Percentiles rank a stretch among this genome's conserved stretches.
Evolutionary conservation across 2,888 invertebrate genomes (phyloP).

Genomic region (Lordiphosa andalusiaca): DNA sequence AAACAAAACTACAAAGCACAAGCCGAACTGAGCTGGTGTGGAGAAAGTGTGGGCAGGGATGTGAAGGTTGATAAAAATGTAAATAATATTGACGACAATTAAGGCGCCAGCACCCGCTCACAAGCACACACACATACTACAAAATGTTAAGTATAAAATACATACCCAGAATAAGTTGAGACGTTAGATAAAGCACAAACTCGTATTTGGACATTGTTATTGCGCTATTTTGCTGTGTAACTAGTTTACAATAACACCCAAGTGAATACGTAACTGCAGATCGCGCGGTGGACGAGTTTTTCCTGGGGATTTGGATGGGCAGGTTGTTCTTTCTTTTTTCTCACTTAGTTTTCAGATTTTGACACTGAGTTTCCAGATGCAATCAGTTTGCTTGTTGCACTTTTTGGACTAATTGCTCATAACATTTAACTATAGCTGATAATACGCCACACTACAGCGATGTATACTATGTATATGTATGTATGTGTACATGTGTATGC

Average conservation of each 20-base stretch:
- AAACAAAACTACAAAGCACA: slow-evolving; percentile 25
- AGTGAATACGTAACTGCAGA: slow-evolving; percentile 52
- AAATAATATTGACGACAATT: slow-evolving; percentile 43
- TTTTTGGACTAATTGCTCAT: slow-evolving; percentile 7
- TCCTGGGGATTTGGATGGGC: slow-evolving; percentile 12
- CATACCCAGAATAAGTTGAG: slow-evolving; percentile 61
- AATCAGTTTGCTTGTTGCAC: slow-evolving; percentile 10
- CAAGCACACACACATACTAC: slow-evolving; percentile 6
- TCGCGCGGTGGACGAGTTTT: slow-evolving; percentile 30
- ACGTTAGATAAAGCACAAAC: slow-evolving; percentile 56
- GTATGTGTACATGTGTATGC: slow-evolving; percentile 32
- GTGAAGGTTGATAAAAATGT: slow-evolving; percentile 14
- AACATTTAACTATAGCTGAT: slow-evolving; percentile 16
- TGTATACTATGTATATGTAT: slow-evolving; percentile 31
- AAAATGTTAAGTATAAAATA: slow-evolving; percentile 16
- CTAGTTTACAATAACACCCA: slow-evolving; percentile 48
- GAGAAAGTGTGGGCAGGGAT: not conserved
- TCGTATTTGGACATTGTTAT: slow-evolving; percentile 49
- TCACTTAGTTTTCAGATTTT: slow-evolving; percentile 31
- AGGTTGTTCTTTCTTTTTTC: slow-evolving; percentile 2
- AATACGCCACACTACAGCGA: slow-evolving; percentile 18
- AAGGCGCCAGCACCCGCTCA: slow-evolving; percentile 31
- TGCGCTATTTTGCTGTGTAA: slow-evolving; percentile 45
- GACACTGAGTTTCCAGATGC: slow-evolving; percentile 44
- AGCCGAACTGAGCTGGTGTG: slow-evolving; percentile 10